Conservation (phyloP, 2,888 invertebrate species). For the Cataglyphis altisquamis region DNA sequence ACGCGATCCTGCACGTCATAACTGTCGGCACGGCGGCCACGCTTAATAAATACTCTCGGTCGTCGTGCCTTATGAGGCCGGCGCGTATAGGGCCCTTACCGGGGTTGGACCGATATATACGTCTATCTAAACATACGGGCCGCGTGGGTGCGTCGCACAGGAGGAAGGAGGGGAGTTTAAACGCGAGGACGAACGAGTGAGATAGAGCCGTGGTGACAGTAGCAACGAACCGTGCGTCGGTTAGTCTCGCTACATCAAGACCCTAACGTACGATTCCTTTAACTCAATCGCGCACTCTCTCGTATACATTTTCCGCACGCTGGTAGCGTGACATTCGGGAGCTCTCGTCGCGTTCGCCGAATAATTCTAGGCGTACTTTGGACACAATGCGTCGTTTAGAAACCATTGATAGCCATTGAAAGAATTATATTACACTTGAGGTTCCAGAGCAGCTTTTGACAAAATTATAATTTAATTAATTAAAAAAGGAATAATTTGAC, state of each 20-base stretch:
- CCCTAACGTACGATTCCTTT: slow-evolving; percentile 78
- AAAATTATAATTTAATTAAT: neutral
- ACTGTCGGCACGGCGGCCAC: slow-evolving; percentile 79
- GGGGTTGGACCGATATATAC: slow-evolving; percentile 43
- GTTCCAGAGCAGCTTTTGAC: neutral
- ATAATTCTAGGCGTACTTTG: slow-evolving; percentile 9
- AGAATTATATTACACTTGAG: neutral
- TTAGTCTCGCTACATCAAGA: slow-evolving; percentile 85
- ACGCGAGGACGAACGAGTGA: slow-evolving; percentile 75
- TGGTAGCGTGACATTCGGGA: slow-evolving; percentile 47
- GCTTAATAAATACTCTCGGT: slow-evolving; percentile 79
- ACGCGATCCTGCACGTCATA: slow-evolving; percentile 76
- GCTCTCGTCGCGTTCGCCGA: slow-evolving; percentile 17
- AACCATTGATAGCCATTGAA: neutral
- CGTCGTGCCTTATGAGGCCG: slow-evolving; percentile 69
- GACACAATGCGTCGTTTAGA: neutral
- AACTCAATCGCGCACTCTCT: slow-evolving; percentile 74
- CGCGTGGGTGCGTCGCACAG: slow-evolving; percentile 58
- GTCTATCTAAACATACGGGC: slow-evolving; percentile 48
- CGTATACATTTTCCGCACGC: slow-evolving; percentile 32
- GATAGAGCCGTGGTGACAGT: slow-evolving; percentile 84
- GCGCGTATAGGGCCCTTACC: slow-evolving; percentile 26
- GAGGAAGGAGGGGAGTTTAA: slow-evolving; percentile 50
- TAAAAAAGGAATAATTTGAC: neutral
- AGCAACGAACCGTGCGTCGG: slow-evolving; percentile 85